phyloP scores from a whole-genome alignment of 1,140 invertebrate genomes.

The Grapholita molesta region DNA sequence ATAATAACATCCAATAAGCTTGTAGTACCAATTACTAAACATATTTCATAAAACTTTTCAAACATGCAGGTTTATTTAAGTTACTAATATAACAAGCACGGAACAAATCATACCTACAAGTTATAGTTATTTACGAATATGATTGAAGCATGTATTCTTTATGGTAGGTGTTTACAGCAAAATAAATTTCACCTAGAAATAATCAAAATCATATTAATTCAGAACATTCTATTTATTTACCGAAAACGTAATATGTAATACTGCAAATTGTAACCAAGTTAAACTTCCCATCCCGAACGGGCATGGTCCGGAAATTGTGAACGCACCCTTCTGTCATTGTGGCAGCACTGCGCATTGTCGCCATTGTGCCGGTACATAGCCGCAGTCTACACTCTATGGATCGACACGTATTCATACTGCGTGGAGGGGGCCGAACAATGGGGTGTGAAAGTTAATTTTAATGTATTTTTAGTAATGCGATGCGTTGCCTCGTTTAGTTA shows the following conservation, averaged over 20 bases:
- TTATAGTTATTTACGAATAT: too few relatives aligned
- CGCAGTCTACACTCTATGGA: not conserved
- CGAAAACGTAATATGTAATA: not conserved
- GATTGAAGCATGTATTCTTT: not conserved
- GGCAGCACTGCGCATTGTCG: not conserved
- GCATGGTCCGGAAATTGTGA: constrained; percentile 6
- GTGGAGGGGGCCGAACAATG: not conserved
- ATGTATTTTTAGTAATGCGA: constrained; percentile 17
- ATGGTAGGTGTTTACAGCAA: not conserved
- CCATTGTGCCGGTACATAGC: not conserved
- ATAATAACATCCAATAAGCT: too few relatives aligned
- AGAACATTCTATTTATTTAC: not conserved
- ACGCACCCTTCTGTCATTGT: constrained; percentile 9
- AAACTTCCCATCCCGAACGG: constrained; percentile 4
- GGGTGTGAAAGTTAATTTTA: constrained; percentile 4
- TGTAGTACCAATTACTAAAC: too few relatives aligned
- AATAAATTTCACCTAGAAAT: not conserved
- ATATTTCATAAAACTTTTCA: too few relatives aligned
- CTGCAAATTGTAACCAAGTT: not conserved
- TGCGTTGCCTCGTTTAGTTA: constrained; percentile 5
- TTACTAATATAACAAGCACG: too few relatives aligned
- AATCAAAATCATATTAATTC: not conserved
- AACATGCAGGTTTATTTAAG: too few relatives aligned
- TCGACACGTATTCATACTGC: not conserved
- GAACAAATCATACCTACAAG: too few relatives aligned